Conservation (phyloP, 1,140 invertebrate genomes). For the Caenorhabditis briggsae region DNA sequence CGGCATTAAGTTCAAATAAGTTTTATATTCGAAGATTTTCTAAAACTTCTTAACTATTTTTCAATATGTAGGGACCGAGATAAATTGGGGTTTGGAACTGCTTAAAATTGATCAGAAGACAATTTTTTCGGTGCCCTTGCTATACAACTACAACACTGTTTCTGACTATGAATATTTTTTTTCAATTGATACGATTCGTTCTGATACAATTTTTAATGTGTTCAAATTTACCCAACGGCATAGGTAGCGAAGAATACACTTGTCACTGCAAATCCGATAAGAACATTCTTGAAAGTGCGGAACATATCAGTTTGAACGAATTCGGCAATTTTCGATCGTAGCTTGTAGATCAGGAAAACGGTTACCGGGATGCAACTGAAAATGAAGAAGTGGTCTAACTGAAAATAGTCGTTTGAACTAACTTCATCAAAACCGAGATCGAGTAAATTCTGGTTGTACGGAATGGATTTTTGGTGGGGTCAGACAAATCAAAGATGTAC, state of each 20-base stretch:
- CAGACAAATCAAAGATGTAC: not conserved
- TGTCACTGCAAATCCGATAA: too few species aligned
- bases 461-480: not conserved
- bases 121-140: not conserved
- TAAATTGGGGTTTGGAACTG: too few species aligned
- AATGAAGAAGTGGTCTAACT: not conserved
- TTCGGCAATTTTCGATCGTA: not conserved
- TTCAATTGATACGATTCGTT: not conserved
- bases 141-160: not conserved
- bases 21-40: too few species aligned
- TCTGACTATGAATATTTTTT: not conserved
- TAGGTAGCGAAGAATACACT: too few species aligned
- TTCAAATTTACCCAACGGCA: not conserved
- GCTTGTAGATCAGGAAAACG: not conserved
- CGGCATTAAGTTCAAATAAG: too few species aligned
- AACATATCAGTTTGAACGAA: not conserved
- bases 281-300: not conserved
- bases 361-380: not conserved
- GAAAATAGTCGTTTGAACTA: not conserved
- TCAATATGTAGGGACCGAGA: too few species aligned
- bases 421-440: not conserved
- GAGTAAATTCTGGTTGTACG: not conserved
- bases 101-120: too few species aligned
- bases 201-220: not conserved
- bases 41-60: too few species aligned